These are phyloP conservation scores for Neomorphus geoffroyi DNA, from an alignment of 2,797 vertebrate genomes.

Conservation along the genomic window DNA sequence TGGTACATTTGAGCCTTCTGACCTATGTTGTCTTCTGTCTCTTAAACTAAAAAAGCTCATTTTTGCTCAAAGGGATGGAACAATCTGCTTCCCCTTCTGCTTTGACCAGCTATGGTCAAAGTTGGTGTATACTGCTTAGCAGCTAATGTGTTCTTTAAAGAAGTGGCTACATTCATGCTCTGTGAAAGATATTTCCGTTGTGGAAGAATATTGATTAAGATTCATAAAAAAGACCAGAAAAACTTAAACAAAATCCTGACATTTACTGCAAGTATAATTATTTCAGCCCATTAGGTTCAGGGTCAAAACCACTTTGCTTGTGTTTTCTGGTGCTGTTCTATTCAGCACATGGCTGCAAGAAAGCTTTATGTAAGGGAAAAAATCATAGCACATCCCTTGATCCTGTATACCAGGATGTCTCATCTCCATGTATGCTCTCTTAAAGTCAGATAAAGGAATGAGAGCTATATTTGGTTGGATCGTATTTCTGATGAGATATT, in stretches of 20 bases:
- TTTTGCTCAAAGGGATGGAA: neutral
- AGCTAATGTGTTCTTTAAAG: neutral
- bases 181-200: neutral
- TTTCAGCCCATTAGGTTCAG: slow-evolving; percentile 12
- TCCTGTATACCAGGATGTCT: slow-evolving; percentile 22
- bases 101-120: neutral
- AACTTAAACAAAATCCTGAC: neutral
- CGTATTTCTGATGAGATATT: slow-evolving; percentile 39
- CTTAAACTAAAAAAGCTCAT: neutral
- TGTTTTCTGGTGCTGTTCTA: neutral
- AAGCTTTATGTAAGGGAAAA: slow-evolving; percentile 44
- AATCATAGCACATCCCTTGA: slow-evolving; percentile 16
- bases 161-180: neutral
- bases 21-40: neutral
- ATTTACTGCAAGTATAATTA: neutral
- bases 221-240: neutral
- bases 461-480: slow-evolving; percentile 5
- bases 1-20: neutral
- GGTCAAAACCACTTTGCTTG: slow-evolving; percentile 1
- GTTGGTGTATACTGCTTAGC: neutral
- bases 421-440: slow-evolving; percentile 4
- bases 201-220: neutral
- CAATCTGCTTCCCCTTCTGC: neutral
- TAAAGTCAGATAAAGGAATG: slow-evolving; percentile 14
- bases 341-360: slow-evolving; percentile 43